These are phyloP conservation scores for Falcunculus frontatus DNA, from an alignment of 2,113 vertebrate genomes.

Conservation along the genomic window DNA sequence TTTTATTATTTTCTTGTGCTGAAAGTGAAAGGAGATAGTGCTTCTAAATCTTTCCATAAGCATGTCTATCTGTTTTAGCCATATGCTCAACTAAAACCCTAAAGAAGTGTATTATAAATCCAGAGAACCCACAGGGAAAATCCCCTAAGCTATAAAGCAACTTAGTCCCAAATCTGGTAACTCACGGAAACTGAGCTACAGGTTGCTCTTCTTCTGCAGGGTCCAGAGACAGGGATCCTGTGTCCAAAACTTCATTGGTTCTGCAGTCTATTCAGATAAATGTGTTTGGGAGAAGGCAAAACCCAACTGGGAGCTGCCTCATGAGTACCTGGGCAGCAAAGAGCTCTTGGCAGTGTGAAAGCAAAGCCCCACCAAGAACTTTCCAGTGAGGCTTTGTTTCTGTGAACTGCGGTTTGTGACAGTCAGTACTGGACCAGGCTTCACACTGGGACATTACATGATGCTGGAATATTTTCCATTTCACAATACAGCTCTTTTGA, in stretches of 20 bases:
- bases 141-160: background rate
- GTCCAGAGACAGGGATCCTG: background rate
- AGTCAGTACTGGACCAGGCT: background rate
- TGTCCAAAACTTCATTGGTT: background rate
- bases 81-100: background rate
- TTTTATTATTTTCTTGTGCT: background rate
- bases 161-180: background rate
- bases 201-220: background rate
- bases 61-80: background rate
- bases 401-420: background rate
- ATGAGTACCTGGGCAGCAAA: background rate
- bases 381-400: background rate
- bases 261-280: background rate
- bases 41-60: background rate
- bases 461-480: background rate
- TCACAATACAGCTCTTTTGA: background rate
- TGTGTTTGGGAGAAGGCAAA: background rate
- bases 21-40: background rate
- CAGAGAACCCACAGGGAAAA: background rate
- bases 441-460: background rate
- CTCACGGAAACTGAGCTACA: background rate
- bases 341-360: background rate
- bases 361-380: background rate
- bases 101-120: background rate
- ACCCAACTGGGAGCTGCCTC: background rate